Conservation (phyloP, 92 coral and sea anemone genomes). For the Parazoanthus darwini region DNA sequence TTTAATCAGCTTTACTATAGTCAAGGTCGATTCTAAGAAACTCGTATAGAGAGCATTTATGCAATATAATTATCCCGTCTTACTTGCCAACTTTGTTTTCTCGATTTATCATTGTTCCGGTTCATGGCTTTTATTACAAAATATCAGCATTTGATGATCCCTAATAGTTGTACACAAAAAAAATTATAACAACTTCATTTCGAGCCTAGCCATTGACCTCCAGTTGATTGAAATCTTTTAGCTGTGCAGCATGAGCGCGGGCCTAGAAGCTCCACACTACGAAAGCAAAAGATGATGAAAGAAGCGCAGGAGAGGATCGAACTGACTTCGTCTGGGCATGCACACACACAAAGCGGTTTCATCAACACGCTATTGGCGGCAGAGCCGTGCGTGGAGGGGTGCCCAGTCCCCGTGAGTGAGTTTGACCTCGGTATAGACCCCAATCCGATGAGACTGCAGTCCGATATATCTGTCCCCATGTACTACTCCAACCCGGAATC, state of each 20-base stretch:
- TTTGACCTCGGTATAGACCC: slow-evolving; percentile 76
- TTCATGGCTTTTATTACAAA: too few species aligned
- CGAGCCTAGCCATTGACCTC: not conserved
- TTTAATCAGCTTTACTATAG: too few species aligned
- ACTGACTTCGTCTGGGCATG: slow-evolving; percentile 54
- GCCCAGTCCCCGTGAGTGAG: slow-evolving; percentile 58
- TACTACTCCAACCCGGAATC: slow-evolving; percentile 85
- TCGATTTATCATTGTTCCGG: too few species aligned
- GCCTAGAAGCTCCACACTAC: slow-evolving; percentile 90
- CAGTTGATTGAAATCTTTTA: slow-evolving; percentile 32
- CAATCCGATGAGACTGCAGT: slow-evolving; percentile 78
- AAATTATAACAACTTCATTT: not conserved
- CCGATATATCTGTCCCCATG: slow-evolving; percentile 77
- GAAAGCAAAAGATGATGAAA: slow-evolving; percentile 89
- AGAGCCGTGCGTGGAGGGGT: slow-evolving; percentile 77
- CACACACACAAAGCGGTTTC: slow-evolving; percentile 77
- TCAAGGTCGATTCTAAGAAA: too few species aligned
- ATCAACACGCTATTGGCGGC: slow-evolving; percentile 87
- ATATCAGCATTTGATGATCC: too few species aligned
- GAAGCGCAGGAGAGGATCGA: slow-evolving; percentile 89
- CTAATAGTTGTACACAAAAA: too few species aligned
- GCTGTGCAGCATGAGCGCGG: slow-evolving; percentile 99
- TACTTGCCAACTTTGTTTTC: too few species aligned
- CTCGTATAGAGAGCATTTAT: too few species aligned
- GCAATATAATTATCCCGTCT: too few species aligned